Percentiles rank a stretch among this genome's conserved stretches.
Evolutionary conservation across 2,113 vertebrate species (phyloP).

Genomic region (Symphodus melops): DNA sequence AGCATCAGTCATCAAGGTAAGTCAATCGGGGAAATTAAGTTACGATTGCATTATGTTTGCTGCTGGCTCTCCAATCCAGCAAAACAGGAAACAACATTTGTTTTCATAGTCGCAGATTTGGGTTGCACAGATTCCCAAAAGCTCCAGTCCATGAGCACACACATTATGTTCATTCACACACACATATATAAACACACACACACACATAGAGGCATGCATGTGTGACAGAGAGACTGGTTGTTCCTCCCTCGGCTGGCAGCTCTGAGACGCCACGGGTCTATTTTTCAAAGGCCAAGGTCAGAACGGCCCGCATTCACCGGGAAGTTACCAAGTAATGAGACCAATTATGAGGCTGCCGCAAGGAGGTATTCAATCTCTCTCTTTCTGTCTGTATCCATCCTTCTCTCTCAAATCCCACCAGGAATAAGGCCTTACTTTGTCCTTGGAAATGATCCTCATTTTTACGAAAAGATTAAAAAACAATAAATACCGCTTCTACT

Average conservation of each 20-base stretch:
- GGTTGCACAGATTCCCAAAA: slow-evolving; percentile 30
- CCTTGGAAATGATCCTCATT: slow-evolving; percentile 48
- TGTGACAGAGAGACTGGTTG: slow-evolving; percentile 67
- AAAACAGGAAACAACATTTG: slow-evolving; percentile 21
- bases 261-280: slow-evolving; percentile 63
- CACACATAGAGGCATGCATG: slow-evolving; percentile 30
- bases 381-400: slow-evolving; percentile 33
- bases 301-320: slow-evolving; percentile 67
- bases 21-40: neutral
- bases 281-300: slow-evolving; percentile 85
- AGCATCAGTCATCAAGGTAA: neutral
- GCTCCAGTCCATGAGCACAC: slow-evolving; percentile 29
- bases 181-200: slow-evolving; percentile 15
- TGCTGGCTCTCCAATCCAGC: slow-evolving; percentile 28
- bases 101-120: slow-evolving; percentile 48
- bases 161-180: slow-evolving; percentile 26
- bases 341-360: slow-evolving; percentile 77
- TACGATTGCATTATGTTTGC: slow-evolving; percentile 24
- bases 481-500: slow-evolving; percentile 44
- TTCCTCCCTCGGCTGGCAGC: slow-evolving; percentile 58
- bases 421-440: slow-evolving; percentile 73
- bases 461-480: slow-evolving; percentile 52
- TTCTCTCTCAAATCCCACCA: slow-evolving; percentile 39
- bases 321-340: slow-evolving; percentile 81
- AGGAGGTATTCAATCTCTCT: slow-evolving; percentile 67